phyloP scores from a whole-genome alignment of 2,113 vertebrate genomes.

The Serilophus lunatus region DNA sequence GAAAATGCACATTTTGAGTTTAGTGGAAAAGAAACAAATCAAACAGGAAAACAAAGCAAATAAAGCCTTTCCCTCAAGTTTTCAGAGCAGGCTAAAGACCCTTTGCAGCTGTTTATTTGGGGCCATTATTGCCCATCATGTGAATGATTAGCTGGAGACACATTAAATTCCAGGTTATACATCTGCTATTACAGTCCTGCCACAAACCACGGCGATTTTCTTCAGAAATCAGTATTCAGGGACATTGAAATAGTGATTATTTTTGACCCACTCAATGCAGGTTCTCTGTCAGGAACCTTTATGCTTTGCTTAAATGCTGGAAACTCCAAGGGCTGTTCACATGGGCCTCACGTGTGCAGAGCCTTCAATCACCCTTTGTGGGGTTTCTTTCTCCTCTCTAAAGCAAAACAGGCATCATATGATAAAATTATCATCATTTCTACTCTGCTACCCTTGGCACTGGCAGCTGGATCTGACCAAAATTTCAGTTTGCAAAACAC shows the following conservation, averaged over 20 bases:
- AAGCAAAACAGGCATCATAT: not conserved
- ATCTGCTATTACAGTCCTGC: not conserved
- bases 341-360: not conserved
- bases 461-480: not conserved
- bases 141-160: not conserved
- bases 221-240: not conserved
- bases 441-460: not conserved
- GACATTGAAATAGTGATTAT: not conserved
- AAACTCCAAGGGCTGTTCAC: not conserved
- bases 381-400: not conserved
- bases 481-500: not conserved
- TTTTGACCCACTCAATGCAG: not conserved
- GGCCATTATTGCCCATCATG: not conserved
- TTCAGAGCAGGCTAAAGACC: not conserved
- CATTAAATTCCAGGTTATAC: not conserved
- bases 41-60: not conserved
- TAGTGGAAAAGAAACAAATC: not conserved
- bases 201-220: not conserved
- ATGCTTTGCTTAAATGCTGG: not conserved
- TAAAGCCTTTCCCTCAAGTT: not conserved
- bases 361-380: not conserved
- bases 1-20: not conserved
- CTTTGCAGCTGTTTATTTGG: not conserved
- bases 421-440: not conserved
- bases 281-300: not conserved